phyloP scores from a whole-genome alignment of 2,888 invertebrate genomes.

The Lottia gigantea region DNA sequence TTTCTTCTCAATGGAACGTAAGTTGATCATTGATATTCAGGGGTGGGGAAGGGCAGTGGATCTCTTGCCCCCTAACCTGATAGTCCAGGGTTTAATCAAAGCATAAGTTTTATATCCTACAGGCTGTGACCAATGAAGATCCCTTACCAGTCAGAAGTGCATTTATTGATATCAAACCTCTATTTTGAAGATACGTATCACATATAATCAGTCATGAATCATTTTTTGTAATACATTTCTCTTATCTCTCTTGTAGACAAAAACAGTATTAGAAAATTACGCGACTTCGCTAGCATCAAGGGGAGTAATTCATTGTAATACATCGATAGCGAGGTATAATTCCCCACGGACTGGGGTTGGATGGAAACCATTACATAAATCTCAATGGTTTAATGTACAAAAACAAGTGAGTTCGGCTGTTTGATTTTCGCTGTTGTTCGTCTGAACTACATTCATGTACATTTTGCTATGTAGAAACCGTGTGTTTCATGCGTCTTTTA shows the following conservation, averaged over 20 bases:
- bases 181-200: too few relatives aligned
- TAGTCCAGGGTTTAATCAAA: too few relatives aligned
- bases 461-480: not conserved
- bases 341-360: slow-evolving; percentile 43
- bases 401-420: slow-evolving; percentile 40
- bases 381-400: slow-evolving; percentile 57
- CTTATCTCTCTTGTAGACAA: slow-evolving; percentile 38
- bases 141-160: too few relatives aligned
- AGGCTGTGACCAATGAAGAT: too few relatives aligned
- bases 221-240: not conserved
- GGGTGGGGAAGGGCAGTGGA: too few relatives aligned
- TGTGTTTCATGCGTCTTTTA: too few relatives aligned
- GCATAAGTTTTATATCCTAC: too few relatives aligned
- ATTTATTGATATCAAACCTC: too few relatives aligned
- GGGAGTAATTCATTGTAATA: slow-evolving; percentile 60
- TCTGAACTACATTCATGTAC: too few relatives aligned
- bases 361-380: slow-evolving; percentile 67
- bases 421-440: too few relatives aligned
- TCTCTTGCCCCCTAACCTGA: too few relatives aligned
- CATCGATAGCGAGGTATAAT: slow-evolving; percentile 40
- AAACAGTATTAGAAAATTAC: slow-evolving; percentile 53
- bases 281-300: slow-evolving; percentile 59
- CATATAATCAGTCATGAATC: not conserved
- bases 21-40: slow-evolving; percentile 25
- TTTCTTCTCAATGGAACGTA: slow-evolving; percentile 74